Percentiles rank a stretch among this genome's conserved stretches.
phyloP scores from a whole-genome alignment of 2,797 vertebrate genomes.

The Macropus fuliginosus region DNA sequence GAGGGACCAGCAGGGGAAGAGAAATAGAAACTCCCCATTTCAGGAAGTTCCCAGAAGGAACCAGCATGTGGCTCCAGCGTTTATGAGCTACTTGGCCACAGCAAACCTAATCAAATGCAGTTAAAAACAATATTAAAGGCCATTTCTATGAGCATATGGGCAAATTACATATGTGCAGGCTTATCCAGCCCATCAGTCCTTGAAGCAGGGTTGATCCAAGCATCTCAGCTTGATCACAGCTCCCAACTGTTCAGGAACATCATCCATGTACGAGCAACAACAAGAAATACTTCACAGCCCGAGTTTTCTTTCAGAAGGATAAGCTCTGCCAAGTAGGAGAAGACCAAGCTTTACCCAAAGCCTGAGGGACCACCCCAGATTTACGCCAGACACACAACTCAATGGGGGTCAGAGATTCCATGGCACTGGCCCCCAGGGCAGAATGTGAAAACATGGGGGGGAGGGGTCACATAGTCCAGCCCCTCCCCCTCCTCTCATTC shows the following conservation, averaged over 20 bases:
- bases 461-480: neutral
- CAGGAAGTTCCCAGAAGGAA: slow-evolving; percentile 52
- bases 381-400: slow-evolving; percentile 37
- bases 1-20: slow-evolving; percentile 42
- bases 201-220: slow-evolving; percentile 52
- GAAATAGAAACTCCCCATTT: slow-evolving; percentile 60
- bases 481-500: neutral
- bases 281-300: slow-evolving; percentile 34
- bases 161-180: neutral
- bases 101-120: slow-evolving; percentile 49
- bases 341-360: slow-evolving; percentile 45
- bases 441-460: neutral
- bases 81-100: slow-evolving; percentile 26
- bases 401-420: slow-evolving; percentile 35
- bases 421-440: neutral
- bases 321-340: slow-evolving; percentile 32
- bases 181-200: slow-evolving; percentile 59
- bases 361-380: slow-evolving; percentile 6
- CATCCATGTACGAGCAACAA: slow-evolving; percentile 29
- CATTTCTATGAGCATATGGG: slow-evolving; percentile 29
- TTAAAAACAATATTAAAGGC: slow-evolving; percentile 59
- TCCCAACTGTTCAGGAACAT: slow-evolving; percentile 51
- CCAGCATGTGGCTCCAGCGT: slow-evolving; percentile 34
- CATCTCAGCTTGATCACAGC: slow-evolving; percentile 57
- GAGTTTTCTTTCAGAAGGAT: slow-evolving; percentile 45